Base-by-base conservation (phyloP, 2,888 invertebrate species). In the Neocrepidodera transversa region DNA sequence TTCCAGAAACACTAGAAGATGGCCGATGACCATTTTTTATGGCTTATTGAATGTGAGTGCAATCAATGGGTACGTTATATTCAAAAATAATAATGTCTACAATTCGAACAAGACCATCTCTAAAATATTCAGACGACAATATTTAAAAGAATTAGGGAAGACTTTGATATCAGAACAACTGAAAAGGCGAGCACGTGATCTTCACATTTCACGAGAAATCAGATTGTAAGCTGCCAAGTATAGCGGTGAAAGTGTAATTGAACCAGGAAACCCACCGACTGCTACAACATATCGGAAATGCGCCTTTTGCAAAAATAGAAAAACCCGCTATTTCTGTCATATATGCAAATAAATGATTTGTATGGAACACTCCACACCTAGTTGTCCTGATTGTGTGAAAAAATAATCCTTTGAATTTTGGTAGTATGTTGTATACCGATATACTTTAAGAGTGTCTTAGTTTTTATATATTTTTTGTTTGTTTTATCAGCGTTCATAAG, bases 181-280 rank as follows among this genome's bases (percentile, higher is more conserved):
- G 2, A 26, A 45, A 8, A 45, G 28, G 16, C 23, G 11, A 14
- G 26, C 45, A 14, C 14, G 16, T 28, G 28, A 45, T 28, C 23
- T 23, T 16, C 45, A 45, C 28, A 45, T 14, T 14, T 45, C 23
- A 7, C 20, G 45, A 45, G 45, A 45, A 13, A 28, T 26, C 20
- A 45, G 45, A 16, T 13, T 45, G 14, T 23, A 45, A 45, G 45
- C 45, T 45, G 28, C 45, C 14, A 13, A 20, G 28, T 45, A 28
- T 45, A 26, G 45, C 14, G 7, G 28, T 28, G 16, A 26, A 28
- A 23, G 23, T 45, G 23, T 45, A 16, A 26, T 45, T 20, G 26
- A 45, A 45, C 23, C 45, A 45, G 28, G 26, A 28, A 14, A 16
- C 16, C 45, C 7, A 20, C 10, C 20, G 16, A 10, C 23, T 6